Base-by-base conservation (phyloP, 2,797 vertebrate genomes). In the Labeo calbasu region DNA sequence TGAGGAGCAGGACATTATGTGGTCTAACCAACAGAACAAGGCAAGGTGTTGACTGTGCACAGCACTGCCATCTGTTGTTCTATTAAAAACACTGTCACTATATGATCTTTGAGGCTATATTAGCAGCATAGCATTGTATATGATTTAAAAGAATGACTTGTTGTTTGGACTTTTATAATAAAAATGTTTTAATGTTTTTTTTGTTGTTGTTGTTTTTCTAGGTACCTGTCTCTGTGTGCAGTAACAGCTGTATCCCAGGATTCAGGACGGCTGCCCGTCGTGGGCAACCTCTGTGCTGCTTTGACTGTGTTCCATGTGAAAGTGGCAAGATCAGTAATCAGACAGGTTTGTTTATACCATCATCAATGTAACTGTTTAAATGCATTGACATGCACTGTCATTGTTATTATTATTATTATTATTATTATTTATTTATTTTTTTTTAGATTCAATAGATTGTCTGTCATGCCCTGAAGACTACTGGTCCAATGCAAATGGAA, bases 231-330 rank as follows among this genome's bases (percentile, higher is more conserved):
- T 90, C 91, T 51, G 65, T 89, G 79, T 91, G 89, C 86, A 88
- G 86, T 87, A 84, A 85, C 71, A 88, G 86, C 83, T 92, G 91
- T 63, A 2, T 70, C 70, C 87, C 89, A 55, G 90, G 91, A 88
- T 88, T 81, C 68, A 86, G 91, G 86, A 91, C 89, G 43, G 88
- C 86, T 84, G 65, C 83, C 25, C 89, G 82, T 77, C 82, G 59
- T 81, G 91, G 89, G 83, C 84, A 91, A 84, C 86, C 91, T 90
- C 71, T 91, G 66, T 91, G 91, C 86, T 91, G 91, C 88, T 91
- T 90, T 91, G 91, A 91, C 77, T 91, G 91, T 89, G 80, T 90
- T 88, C 88, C 89, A 90, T 91, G 91, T 91, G 91, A 90, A 57
- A 87, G 80, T 84, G 91, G 91, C 85, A 88, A 88, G 66, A 91